A percentile compares a stretch with the other conserved stretches of the same genome.
Evolutionary conservation across 2,888 invertebrate species (phyloP).

Genomic region (Pycnomerus fuliginosus): DNA sequence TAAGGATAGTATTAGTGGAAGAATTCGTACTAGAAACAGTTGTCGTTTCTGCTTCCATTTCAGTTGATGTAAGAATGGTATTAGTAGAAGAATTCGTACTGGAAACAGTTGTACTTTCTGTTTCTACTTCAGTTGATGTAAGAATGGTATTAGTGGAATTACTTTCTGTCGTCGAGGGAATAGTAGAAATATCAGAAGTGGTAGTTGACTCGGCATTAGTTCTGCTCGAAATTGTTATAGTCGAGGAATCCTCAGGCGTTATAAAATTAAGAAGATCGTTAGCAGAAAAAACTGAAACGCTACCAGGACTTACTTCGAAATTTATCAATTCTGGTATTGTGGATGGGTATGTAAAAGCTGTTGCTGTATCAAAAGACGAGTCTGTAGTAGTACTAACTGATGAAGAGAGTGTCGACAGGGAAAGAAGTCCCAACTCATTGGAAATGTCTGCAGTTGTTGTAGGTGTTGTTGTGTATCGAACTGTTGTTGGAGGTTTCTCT

Average conservation of each 20-base stretch:
- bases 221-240: constrained; percentile 57
- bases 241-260: constrained; percentile 58
- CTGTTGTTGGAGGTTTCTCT: constrained; percentile 3
- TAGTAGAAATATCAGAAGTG: constrained; percentile 12
- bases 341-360: constrained; percentile 43
- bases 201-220: constrained; percentile 42
- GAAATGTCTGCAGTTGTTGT: constrained; percentile 24
- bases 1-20: constrained; percentile 7
- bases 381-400: constrained; percentile 55
- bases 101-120: constrained; percentile 24
- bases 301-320: constrained; percentile 50
- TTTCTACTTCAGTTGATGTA: constrained; percentile 11
- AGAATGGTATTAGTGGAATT: constrained; percentile 10
- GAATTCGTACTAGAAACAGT: constrained; percentile 17
- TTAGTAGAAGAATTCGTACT: constrained; percentile 16
- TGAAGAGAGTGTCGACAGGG: no score
- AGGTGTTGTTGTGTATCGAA: constrained; percentile 31
- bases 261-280: constrained; percentile 49
- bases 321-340: constrained; percentile 39
- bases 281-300: constrained; percentile 48
- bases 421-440: constrained; percentile 1
- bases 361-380: constrained; percentile 42
- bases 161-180: constrained; percentile 11
- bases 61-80: constrained; percentile 8
- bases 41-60: constrained; percentile 20